Evolutionary conservation across 2,888 invertebrate species (phyloP).

Genomic region (Mythimna ferrago): DNA sequence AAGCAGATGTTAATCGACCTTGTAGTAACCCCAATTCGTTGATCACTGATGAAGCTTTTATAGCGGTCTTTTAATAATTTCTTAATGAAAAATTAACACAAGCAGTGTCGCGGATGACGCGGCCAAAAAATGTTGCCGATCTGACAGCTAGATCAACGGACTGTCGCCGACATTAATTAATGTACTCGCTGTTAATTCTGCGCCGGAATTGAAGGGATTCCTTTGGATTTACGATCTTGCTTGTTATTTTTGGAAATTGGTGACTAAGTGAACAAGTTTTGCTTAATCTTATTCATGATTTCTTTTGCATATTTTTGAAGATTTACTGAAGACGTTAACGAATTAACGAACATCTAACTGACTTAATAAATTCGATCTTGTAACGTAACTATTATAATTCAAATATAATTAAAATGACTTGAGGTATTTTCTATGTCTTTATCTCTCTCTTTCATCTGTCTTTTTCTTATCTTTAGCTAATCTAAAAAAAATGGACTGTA

Average conservation of each 20-base stretch:
- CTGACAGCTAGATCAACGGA: conserved; percentile 57
- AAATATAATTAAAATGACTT: not conserved
- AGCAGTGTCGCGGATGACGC: conserved; percentile 80
- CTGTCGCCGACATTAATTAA: conserved; percentile 60
- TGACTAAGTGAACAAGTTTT: not conserved
- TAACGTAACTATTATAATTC: not conserved
- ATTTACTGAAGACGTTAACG: not conserved
- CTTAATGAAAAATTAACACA: conserved; percentile 85
- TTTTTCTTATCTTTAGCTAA: too few species aligned
- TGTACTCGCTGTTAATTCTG: conserved; percentile 43
- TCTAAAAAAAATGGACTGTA: not conserved
- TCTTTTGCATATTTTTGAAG: not conserved
- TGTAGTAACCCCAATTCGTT: conserved; percentile 83
- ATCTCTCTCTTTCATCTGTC: too few species aligned
- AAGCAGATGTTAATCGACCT: conserved; percentile 77
- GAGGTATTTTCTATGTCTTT: not conserved
- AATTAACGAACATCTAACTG: not conserved
- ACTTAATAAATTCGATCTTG: not conserved
- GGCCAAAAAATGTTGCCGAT: conserved; percentile 71
- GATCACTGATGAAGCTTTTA: conserved; percentile 78
- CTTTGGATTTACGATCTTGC: conserved; percentile 21
- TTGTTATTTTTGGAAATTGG: conserved; percentile 18
- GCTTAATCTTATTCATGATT: not conserved
- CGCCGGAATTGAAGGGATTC: conserved; percentile 33
- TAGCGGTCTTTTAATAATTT: conserved; percentile 82